These are phyloP conservation scores for Lamproptera curius DNA, from an alignment of 2,888 invertebrate species.

Conservation along the genomic window DNA sequence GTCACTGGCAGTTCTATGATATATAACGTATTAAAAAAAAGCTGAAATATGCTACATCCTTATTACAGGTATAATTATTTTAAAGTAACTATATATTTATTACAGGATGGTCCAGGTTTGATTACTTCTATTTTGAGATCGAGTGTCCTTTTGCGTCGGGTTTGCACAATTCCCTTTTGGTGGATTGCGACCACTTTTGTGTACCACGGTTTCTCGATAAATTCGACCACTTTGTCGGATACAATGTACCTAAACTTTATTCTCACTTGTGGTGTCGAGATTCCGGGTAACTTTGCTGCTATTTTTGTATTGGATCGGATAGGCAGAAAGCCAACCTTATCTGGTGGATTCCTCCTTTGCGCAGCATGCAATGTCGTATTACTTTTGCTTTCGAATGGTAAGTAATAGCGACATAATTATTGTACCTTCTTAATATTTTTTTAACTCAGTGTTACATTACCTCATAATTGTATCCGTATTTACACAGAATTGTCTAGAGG, in stretches of 20 bases:
- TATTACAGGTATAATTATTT: no score
- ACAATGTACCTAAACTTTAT: slow-evolving; percentile 87
- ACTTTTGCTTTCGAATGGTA: slow-evolving; percentile 72
- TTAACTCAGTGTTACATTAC: no score
- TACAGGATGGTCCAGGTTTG: slow-evolving; percentile 30
- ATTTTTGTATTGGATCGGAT: slow-evolving; percentile 79
- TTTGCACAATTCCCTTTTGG: slow-evolving; percentile 83
- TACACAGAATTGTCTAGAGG: no score
- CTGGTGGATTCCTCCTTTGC: slow-evolving; percentile 78
- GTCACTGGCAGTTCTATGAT: no score
- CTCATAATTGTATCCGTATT: no score
- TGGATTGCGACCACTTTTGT: slow-evolving; percentile 89
- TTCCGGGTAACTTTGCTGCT: slow-evolving; percentile 83
- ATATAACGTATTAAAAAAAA: no score
- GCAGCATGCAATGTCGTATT: slow-evolving; percentile 65
- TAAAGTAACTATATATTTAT: no score
- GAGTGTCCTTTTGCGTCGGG: slow-evolving; percentile 68
- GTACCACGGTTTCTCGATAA: slow-evolving; percentile 88
- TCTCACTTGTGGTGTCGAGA: slow-evolving; percentile 80
- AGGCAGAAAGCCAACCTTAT: slow-evolving; percentile 80
- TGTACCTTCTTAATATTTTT: no score
- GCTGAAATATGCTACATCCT: no score
- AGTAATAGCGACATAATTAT: no score
- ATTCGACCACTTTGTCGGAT: slow-evolving; percentile 84
- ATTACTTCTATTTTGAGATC: slow-evolving; percentile 64